phyloP scores from a whole-genome alignment of 2,113 vertebrate species.

The Tachysurus vachellii region DNA sequence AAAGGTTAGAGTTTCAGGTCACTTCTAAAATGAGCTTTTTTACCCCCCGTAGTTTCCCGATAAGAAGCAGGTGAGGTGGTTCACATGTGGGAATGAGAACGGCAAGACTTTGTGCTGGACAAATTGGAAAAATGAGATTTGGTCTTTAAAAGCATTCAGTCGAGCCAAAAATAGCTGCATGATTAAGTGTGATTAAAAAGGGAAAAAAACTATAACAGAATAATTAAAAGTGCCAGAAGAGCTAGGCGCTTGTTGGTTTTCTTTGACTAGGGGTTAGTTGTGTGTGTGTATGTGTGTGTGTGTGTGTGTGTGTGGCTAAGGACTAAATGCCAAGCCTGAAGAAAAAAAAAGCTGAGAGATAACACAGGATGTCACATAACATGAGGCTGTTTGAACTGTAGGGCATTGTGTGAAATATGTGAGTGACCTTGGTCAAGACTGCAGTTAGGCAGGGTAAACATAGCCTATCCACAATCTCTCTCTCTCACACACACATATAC shows the following conservation, averaged over 20 bases:
- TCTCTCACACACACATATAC: background rate
- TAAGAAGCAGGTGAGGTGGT: background rate
- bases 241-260: background rate
- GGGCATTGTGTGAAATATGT: conserved; percentile 42
- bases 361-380: conserved; percentile 38
- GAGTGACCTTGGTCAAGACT: conserved; percentile 31
- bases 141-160: background rate
- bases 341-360: conserved; percentile 42
- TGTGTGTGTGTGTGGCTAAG: conserved; percentile 4
- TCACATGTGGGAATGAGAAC: background rate
- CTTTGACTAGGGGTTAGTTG: background rate
- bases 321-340: conserved; percentile 36
- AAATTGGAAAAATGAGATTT: background rate
- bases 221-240: conserved; percentile 14
- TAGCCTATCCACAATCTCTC: background rate
- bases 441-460: conserved; percentile 35
- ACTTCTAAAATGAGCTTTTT: conserved; percentile 21
- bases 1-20: conserved; percentile 32
- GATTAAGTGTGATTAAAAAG: background rate
- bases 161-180: background rate
- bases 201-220: background rate
- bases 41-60: background rate
- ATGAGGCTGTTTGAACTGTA: conserved; percentile 39
- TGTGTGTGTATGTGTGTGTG: conserved; percentile 11
- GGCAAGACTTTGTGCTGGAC: background rate